Evolutionary conservation across 2,113 vertebrate genomes (phyloP).

Genomic region (Taurulus bubalis): DNA sequence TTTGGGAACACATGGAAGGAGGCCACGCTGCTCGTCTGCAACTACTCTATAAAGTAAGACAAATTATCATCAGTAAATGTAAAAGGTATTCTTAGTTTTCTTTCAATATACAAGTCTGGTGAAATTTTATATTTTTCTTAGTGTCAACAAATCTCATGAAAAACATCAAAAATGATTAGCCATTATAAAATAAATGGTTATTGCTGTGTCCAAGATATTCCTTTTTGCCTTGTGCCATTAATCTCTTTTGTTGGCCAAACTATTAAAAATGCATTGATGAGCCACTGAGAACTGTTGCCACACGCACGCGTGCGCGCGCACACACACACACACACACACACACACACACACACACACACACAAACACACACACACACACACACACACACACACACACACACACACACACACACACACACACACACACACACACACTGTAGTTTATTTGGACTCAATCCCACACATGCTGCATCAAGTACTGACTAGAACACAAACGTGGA

Average conservation of each 20-base stretch:
- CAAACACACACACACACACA: too few species aligned
- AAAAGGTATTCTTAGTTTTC: background rate
- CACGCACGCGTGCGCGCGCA: too few species aligned
- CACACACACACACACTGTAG: too few species aligned
- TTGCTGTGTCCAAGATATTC: background rate
- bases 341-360: too few species aligned
- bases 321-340: too few species aligned
- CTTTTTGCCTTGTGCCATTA: background rate
- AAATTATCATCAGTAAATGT: background rate
- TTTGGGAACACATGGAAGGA: conserved; percentile 87
- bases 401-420: too few species aligned
- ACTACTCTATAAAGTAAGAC: conserved; percentile 93
- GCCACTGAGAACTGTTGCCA: too few species aligned
- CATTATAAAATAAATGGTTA: background rate
- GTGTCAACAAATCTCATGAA: background rate
- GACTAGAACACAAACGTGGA: background rate
- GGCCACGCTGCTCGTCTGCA: conserved; percentile 89
- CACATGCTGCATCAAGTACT: background rate
- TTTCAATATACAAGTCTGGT: background rate
- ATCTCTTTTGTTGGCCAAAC: background rate
- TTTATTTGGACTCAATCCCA: background rate
- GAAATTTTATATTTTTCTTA: background rate
- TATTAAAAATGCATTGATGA: background rate
- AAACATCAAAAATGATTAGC: background rate
- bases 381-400: too few species aligned